Conservation (phyloP, 1,140 invertebrate species). For the Atopsyche davidsoni region DNA sequence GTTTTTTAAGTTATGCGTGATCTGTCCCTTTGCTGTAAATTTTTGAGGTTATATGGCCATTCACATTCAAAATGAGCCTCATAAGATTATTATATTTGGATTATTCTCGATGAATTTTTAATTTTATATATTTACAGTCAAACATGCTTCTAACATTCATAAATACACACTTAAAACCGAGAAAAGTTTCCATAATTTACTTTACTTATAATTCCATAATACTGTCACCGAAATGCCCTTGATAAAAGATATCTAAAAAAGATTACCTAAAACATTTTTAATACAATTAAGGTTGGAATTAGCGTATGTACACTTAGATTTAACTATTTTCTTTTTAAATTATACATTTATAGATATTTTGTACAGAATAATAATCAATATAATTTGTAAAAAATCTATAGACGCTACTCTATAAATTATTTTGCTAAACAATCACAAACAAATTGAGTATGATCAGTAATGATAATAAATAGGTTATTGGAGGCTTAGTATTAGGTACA, state of each 20-base stretch:
- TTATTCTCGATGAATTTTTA: too few relatives aligned
- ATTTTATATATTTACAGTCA: too few relatives aligned
- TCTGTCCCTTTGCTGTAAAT: too few relatives aligned
- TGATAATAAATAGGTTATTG: too few relatives aligned
- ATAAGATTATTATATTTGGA: too few relatives aligned
- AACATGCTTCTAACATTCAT: background rate
- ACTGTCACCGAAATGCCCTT: slow-evolving; percentile 29
- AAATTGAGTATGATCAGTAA: too few relatives aligned
- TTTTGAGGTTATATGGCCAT: too few relatives aligned
- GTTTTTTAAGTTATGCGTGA: too few relatives aligned
- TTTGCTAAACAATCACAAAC: slow-evolving; percentile 11
- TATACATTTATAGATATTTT: slow-evolving; percentile 2
- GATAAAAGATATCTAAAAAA: slow-evolving; percentile 15
- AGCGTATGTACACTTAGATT: background rate
- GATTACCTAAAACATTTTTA: slow-evolving; percentile 11
- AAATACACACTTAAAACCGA: background rate
- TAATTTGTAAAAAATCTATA: slow-evolving; percentile 3
- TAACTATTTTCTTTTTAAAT: slow-evolving; percentile 2
- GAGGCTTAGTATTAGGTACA: too few relatives aligned
- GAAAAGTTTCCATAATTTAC: slow-evolving; percentile 9
- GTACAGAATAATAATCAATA: background rate
- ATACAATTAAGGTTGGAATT: background rate
- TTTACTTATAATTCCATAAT: slow-evolving; percentile 17
- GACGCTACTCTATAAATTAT: background rate
- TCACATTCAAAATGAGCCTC: too few relatives aligned